Evolutionary conservation across 2,888 invertebrate genomes (phyloP).

Genomic region (Pseudolycoriella hygida): DNA sequence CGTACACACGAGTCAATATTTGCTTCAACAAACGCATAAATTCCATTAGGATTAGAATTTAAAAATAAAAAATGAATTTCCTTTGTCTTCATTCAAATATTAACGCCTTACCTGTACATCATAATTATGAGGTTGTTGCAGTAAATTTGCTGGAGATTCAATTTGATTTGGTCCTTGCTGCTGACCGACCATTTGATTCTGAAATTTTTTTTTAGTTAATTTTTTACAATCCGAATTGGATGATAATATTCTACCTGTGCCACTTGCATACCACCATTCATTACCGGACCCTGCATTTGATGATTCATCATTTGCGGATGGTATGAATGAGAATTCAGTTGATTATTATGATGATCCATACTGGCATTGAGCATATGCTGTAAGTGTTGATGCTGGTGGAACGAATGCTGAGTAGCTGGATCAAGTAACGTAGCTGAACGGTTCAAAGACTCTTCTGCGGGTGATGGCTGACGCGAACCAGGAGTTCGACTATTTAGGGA

Average conservation of each 20-base stretch:
- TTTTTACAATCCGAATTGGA: background rate
- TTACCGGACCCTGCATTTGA: conserved; percentile 25
- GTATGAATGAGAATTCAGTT: conserved; percentile 21
- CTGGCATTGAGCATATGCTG: conserved; percentile 30
- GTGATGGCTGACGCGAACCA: conserved; percentile 81
- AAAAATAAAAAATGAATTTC: too few relatives aligned
- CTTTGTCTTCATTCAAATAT: too few relatives aligned
- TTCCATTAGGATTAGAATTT: too few relatives aligned
- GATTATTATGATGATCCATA: conserved; percentile 23
- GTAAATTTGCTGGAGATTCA: conserved; percentile 32
- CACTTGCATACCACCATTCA: conserved; percentile 27
- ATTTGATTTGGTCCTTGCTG: conserved; percentile 27
- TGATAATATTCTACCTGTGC: conserved; percentile 20
- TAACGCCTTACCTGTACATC: conserved; percentile 67
- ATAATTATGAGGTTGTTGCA: conserved; percentile 51
- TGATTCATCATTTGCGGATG: conserved; percentile 30
- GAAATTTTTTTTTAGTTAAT: background rate
- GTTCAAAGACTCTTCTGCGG: conserved; percentile 56
- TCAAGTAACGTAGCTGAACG: conserved; percentile 32
- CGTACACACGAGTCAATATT: too few relatives aligned
- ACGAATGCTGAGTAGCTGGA: conserved; percentile 20
- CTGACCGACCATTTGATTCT: conserved; percentile 27
- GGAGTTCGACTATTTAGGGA: conserved; percentile 53
- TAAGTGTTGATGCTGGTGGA: conserved; percentile 29
- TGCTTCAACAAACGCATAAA: too few relatives aligned